Evolutionary conservation across 2,113 vertebrate genomes (phyloP).

Genomic region (Lophotis ruficrista): DNA sequence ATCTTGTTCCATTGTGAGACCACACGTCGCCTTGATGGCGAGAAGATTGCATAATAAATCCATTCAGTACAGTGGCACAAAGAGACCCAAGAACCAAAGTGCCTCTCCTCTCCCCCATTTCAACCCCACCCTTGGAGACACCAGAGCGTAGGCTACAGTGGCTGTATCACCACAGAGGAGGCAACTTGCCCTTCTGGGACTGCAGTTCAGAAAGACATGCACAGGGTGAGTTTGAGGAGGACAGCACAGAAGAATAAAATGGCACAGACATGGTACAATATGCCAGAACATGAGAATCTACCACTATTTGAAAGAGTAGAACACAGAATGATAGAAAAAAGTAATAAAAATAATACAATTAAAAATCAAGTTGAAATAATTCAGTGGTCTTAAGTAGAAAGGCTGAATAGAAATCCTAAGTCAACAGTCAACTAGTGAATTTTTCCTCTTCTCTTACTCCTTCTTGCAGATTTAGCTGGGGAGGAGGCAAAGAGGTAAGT

Average conservation of each 20-base stretch:
- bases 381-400: not conserved
- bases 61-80: not conserved
- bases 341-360: not conserved
- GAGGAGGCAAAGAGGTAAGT: not conserved
- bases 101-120: not conserved
- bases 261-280: not conserved
- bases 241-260: not conserved
- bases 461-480: not conserved
- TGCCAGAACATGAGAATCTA: not conserved
- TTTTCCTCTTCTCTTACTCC: not conserved
- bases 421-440: not conserved
- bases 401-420: not conserved
- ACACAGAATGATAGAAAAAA: not conserved
- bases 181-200: not conserved
- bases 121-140: not conserved
- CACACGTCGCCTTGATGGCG: not conserved
- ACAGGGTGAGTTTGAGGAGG: not conserved
- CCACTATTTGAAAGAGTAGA: not conserved
- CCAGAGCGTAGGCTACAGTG: not conserved
- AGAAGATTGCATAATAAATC: constrained; percentile 21
- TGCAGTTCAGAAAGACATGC: not conserved
- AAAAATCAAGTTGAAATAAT: not conserved
- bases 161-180: not conserved
- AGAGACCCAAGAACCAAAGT: not conserved
- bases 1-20: constrained; percentile 42